A percentile compares a stretch with the other conserved stretches of the same genome.
phyloP scores from a whole-genome alignment of 1,140 invertebrate species.

The Bathynomus jamesi region DNA sequence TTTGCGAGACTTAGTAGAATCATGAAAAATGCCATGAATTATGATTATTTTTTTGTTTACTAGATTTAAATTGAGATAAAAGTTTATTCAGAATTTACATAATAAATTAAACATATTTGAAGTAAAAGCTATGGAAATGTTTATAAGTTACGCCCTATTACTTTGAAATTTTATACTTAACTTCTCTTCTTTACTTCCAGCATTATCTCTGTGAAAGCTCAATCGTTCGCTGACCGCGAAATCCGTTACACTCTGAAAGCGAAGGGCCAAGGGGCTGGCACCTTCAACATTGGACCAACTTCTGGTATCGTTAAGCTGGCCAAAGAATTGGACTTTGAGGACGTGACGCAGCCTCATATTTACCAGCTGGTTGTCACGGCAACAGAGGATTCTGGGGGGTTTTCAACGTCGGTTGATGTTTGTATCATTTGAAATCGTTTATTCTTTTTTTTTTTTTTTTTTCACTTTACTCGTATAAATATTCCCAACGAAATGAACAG shows the following conservation, averaged over 20 bases:
- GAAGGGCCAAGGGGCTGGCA: slow-evolving; percentile 85
- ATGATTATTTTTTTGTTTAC: no score
- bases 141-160: no score
- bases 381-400: slow-evolving; percentile 90
- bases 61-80: no score
- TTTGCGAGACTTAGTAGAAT: no score
- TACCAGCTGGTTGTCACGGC: slow-evolving; percentile 86
- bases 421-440: neutral
- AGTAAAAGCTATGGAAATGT: no score
- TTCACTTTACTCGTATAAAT: neutral
- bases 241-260: slow-evolving; percentile 89
- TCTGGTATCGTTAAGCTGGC: slow-evolving; percentile 89
- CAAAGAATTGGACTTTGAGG: slow-evolving; percentile 91
- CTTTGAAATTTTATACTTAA: no score
- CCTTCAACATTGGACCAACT: slow-evolving; percentile 87
- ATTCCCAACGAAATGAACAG: no score
- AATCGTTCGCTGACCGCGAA: slow-evolving; percentile 89
- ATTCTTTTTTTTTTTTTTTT: neutral
- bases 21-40: no score
- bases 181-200: slow-evolving; percentile 47
- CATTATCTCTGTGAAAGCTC: slow-evolving; percentile 91
- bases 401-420: slow-evolving; percentile 91
- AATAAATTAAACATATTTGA: no score
- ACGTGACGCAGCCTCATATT: slow-evolving; percentile 82
- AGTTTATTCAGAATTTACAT: no score